Conservation (phyloP, 2,888 invertebrate species). For the Petrolisthes cinctipes region DNA sequence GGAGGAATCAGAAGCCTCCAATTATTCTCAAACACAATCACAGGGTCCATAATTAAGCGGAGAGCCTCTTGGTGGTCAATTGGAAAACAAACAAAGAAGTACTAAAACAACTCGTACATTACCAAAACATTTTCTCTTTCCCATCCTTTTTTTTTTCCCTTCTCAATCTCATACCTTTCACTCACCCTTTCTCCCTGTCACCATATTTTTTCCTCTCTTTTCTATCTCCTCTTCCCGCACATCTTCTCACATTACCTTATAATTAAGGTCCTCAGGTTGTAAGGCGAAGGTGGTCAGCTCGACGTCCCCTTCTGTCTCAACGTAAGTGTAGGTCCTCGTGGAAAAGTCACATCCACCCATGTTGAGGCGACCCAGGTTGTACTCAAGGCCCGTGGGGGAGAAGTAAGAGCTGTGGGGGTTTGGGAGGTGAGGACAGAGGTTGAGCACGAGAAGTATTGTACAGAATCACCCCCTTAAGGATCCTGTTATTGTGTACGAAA, state of each 20-base stretch:
- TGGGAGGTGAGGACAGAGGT: background rate
- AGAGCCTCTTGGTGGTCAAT: background rate
- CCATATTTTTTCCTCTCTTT: background rate
- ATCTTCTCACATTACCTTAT: conserved; percentile 74
- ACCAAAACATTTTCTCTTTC: background rate
- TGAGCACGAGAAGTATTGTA: background rate
- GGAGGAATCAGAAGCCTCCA: too few relatives aligned
- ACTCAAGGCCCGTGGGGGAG: conserved; percentile 79
- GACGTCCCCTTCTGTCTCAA: conserved; percentile 73
- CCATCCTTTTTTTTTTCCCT: too few relatives aligned
- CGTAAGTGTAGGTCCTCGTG: conserved; percentile 77
- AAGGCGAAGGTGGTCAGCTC: conserved; percentile 77
- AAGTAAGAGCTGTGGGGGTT: conserved; percentile 73
- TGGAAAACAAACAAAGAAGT: background rate
- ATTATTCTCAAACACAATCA: too few relatives aligned
- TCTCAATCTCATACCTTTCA: background rate
- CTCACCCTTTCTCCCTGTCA: background rate
- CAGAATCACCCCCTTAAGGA: background rate
- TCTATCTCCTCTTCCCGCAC: background rate
- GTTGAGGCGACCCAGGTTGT: conserved; percentile 83
- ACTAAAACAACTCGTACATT: background rate
- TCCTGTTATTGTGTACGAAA: background rate
- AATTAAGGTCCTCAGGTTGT: conserved; percentile 77
- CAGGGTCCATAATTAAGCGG: too few relatives aligned
- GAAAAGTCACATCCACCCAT: conserved; percentile 92